Evolutionary conservation across 2,113 vertebrate genomes (phyloP), one percentile per base, ranked within the genome.

Genomic region (Tyrannus savana): DNA sequence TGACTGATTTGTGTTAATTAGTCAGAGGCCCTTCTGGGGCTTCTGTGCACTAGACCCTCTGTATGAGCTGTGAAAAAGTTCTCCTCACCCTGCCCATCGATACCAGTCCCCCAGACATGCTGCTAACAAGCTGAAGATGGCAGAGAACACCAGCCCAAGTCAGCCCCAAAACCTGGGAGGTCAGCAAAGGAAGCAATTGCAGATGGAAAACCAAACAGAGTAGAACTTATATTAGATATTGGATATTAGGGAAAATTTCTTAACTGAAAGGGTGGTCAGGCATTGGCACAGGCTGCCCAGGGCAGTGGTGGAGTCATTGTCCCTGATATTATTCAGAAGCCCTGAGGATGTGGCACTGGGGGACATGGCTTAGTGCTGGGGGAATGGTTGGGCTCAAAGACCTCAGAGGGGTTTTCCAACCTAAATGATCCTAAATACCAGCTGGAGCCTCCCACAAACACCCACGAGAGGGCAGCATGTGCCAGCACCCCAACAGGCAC

Each of bases 351-450:
- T 14, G 60, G 16, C 33, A 30, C 39, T 0, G 3, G 33, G 33
- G 69, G 23, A 35, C 35, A 14, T 10, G 47, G 39, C 58, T 58
- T 56, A 28, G 15, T 7, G 60, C 68, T 23, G 33, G 7, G 37
- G 17, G 28, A 67, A 30, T 1, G 24, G 28, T 7, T 44, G 39
- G 27, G 8, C 39, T 21, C n/a, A 2, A 2, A 2, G 13, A 35
- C 15, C 30, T 18, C n/a, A 22, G 11, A 41, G 9, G 24, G 63
- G 12, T 55, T 63, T 33, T 33, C 79, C 55, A 69, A 4, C 25
- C 41, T 4, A 0, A 35, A 14, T 2, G 0, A 41, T 41, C 30
- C 55, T 1, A 2, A 80, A 31, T 1, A 33, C 13, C 31, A 56
- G 24, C 44, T 56, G 47, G 41, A 64, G 47, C 15, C 17, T 52